A percentile compares a stretch with the other conserved stretches of the same genome.
Evolutionary conservation across 2,888 invertebrate genomes (phyloP).

Genomic region (Lithodes maja): DNA sequence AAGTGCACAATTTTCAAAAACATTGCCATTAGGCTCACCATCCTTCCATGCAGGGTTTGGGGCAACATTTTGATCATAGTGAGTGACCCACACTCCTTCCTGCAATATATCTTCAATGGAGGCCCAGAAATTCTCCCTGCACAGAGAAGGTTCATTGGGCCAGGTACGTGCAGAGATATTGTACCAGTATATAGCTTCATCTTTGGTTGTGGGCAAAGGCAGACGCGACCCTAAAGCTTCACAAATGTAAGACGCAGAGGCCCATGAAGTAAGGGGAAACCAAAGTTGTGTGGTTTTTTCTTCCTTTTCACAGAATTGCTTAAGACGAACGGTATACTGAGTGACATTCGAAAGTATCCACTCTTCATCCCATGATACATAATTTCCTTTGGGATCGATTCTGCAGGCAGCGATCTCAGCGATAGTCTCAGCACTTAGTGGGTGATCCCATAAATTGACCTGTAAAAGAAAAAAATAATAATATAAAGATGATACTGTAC

Average conservation of each 20-base stretch:
- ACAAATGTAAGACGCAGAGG: conserved; percentile 50
- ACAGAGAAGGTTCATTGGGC: conserved; percentile 36
- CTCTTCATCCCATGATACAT: conserved; percentile 61
- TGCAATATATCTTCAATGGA: conserved; percentile 48
- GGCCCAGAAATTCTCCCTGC: conserved; percentile 44
- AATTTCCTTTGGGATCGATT: conserved; percentile 56
- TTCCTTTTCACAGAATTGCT: conserved; percentile 51
- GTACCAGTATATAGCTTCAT: conserved; percentile 36
- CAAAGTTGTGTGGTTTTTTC: conserved; percentile 51
- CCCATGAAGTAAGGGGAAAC: conserved; percentile 42
- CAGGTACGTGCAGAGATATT: conserved; percentile 15
- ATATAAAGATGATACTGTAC: no score
- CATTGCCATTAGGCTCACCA: conserved; percentile 63
- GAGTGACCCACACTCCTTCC: conserved; percentile 47
- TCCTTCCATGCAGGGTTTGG: conserved; percentile 36
- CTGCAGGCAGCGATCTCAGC: conserved; percentile 46
- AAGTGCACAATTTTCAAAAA: conserved; percentile 64
- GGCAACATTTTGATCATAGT: conserved; percentile 34
- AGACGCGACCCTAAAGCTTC: conserved; percentile 64
- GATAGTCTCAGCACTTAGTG: conserved; percentile 29
- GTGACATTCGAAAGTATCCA: conserved; percentile 53
- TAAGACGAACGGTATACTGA: conserved; percentile 29
- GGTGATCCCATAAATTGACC: conserved; percentile 67
- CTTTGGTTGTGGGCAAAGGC: conserved; percentile 43
- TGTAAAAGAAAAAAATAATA: background rate